Percentiles rank a stretch among this genome's conserved stretches.
Evolutionary conservation across 2,113 vertebrate genomes (phyloP).

Genomic region (Agelaius phoeniceus): DNA sequence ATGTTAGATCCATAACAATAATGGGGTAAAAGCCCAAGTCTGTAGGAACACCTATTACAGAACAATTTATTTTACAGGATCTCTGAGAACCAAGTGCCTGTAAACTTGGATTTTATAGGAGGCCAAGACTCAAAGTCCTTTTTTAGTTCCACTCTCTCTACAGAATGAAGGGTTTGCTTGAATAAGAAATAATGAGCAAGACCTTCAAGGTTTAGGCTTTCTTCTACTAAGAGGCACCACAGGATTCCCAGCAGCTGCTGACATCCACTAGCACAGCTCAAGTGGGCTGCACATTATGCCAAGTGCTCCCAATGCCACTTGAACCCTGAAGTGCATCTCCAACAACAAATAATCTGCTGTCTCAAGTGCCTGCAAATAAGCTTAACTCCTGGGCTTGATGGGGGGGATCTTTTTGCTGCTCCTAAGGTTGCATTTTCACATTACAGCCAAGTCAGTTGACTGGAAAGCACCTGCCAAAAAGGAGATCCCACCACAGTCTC

Average conservation of each 20-base stretch:
- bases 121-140: not conserved
- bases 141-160: not conserved
- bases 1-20: not conserved
- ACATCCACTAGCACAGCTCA: not conserved
- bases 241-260: not conserved
- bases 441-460: not conserved
- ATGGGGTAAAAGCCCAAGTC: not conserved
- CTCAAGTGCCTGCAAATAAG: slow-evolving; percentile 6
- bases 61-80: not conserved
- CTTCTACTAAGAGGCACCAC: not conserved
- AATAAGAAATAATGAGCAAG: slow-evolving; percentile 2
- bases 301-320: slow-evolving; percentile 36
- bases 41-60: not conserved
- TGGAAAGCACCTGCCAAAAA: not conserved
- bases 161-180: not conserved
- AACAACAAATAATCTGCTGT: not conserved
- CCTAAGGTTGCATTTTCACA: not conserved
- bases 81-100: not conserved
- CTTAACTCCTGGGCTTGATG: not conserved
- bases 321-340: slow-evolving; percentile 35
- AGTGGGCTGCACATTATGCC: slow-evolving; percentile 19
- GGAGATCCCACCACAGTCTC: not conserved
- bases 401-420: not conserved
- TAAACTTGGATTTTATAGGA: not conserved
- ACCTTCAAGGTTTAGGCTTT: not conserved